A percentile compares a stretch with the other conserved stretches of the same genome.
phyloP scores from a whole-genome alignment of 2,113 vertebrate species.

The Oncorhynchus masou region DNA sequence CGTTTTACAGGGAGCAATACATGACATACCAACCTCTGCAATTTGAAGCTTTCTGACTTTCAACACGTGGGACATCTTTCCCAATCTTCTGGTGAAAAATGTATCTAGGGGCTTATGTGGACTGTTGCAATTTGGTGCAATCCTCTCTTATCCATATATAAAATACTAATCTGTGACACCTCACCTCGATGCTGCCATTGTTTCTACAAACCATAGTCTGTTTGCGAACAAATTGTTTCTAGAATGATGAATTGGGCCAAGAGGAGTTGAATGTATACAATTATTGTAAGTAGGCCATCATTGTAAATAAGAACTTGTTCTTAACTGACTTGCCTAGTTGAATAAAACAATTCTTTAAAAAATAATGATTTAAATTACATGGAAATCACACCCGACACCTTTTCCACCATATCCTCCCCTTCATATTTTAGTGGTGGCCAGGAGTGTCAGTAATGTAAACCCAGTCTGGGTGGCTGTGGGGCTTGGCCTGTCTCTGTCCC shows the following conservation, averaged over 20 bases:
- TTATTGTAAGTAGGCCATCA: background rate
- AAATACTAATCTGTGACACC: too few relatives aligned
- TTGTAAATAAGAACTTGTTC: background rate
- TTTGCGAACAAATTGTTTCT: too few relatives aligned
- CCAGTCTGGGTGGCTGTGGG: background rate
- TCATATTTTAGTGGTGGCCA: too few relatives aligned
- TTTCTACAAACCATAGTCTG: background rate
- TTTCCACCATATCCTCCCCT: background rate
- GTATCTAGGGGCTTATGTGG: too few relatives aligned
- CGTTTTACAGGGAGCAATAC: background rate
- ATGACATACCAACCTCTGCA: too few relatives aligned
- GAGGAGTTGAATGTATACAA: background rate
- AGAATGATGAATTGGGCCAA: too few relatives aligned
- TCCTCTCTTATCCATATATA: background rate
- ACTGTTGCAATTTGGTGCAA: background rate
- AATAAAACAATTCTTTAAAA: background rate
- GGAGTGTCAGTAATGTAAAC: too few relatives aligned
- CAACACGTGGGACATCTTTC: too few relatives aligned
- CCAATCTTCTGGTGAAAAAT: background rate
- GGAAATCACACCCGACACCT: background rate
- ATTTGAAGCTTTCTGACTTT: too few relatives aligned
- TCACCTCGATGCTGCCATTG: too few relatives aligned
- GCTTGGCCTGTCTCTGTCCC: background rate
- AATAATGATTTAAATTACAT: too few relatives aligned
- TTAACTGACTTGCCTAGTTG: background rate